phyloP scores from a whole-genome alignment of 2,888 invertebrate genomes.

The Drosophila barbarae region DNA sequence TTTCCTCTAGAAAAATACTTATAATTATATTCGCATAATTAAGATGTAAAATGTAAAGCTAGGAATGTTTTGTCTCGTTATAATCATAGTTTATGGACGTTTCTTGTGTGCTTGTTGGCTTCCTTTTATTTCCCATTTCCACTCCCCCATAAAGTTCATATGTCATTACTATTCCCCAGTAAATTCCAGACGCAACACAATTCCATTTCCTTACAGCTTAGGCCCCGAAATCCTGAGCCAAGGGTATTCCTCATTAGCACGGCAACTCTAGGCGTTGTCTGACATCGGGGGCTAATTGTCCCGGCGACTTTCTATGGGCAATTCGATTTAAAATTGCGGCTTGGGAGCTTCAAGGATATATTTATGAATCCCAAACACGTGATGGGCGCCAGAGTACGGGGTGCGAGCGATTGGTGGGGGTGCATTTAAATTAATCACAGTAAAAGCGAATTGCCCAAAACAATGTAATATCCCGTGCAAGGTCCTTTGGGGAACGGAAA shows the following conservation, averaged over 20 bases:
- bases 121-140: background rate
- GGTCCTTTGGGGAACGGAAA: slow-evolving; percentile 67
- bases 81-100: slow-evolving; percentile 29
- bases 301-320: slow-evolving; percentile 42
- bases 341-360: slow-evolving; percentile 51
- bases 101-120: background rate
- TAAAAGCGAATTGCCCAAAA: slow-evolving; percentile 75
- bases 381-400: slow-evolving; percentile 27
- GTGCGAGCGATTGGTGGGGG: slow-evolving; percentile 10
- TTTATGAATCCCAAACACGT: slow-evolving; percentile 69
- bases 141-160: slow-evolving; percentile 16
- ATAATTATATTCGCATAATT: slow-evolving; percentile 1
- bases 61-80: background rate
- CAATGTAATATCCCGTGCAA: slow-evolving; percentile 68
- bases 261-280: slow-evolving; percentile 68
- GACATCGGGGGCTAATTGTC: slow-evolving; percentile 60
- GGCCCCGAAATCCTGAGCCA: slow-evolving; percentile 5
- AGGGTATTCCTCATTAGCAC: slow-evolving; percentile 58
- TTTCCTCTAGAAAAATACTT: background rate
- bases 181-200: slow-evolving; percentile 27
- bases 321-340: slow-evolving; percentile 69
- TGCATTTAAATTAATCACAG: slow-evolving; percentile 74
- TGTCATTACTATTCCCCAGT: slow-evolving; percentile 26
- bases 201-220: slow-evolving; percentile 16
- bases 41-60: slow-evolving; percentile 20